Evolutionary conservation across 1,140 invertebrate species (phyloP), one percentile per base, ranked within the genome.

Genomic region (Cecropterus lyciades): DNA sequence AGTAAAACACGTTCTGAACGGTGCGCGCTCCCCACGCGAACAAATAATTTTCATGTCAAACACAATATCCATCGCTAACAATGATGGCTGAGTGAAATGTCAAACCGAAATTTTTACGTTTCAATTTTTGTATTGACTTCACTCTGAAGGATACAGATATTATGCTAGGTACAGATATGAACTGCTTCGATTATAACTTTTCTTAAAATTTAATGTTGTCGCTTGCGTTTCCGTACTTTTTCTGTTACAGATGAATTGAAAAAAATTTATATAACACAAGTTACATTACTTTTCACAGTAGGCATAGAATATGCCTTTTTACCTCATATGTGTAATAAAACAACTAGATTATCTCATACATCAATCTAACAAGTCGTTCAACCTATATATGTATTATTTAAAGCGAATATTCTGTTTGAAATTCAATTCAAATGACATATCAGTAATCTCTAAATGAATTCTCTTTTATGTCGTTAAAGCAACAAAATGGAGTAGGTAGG

Each of bases 1-100:
- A 52, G 1, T 63, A 52, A 14, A 27, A 16, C 45, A 6, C 13
- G 5, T 4, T 43, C n/a, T 14, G 3, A 0, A 43, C 10, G 11
- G 40, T 43, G 10, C 33, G 15, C 48, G 33, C 65, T 70, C 65
- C 52, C 64, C 59, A 79, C 70, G 67, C 71, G 80, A 80, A 75
- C 75, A 81, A 86, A 85, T 84, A 82, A 86, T 85, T 83, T 89
- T 79, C 79, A 76, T 79, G 84, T 87, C 86, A 87, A 81, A 82
- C 72, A 80, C 86, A 87, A 82, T 74, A 69, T 80, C 67, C 64
- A 69, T 48, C 52, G 62, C 56, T 70, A 75, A 86, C 82, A 88
- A 85, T 82, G 82, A 83, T 59, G 73, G 60, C 62, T 73, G 79
- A 80, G 72, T 76, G 72, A 82, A 81, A 78, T 65, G 71, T 78